Conservation (phyloP, 2,888 invertebrate species). For the Corbicula japonica region DNA sequence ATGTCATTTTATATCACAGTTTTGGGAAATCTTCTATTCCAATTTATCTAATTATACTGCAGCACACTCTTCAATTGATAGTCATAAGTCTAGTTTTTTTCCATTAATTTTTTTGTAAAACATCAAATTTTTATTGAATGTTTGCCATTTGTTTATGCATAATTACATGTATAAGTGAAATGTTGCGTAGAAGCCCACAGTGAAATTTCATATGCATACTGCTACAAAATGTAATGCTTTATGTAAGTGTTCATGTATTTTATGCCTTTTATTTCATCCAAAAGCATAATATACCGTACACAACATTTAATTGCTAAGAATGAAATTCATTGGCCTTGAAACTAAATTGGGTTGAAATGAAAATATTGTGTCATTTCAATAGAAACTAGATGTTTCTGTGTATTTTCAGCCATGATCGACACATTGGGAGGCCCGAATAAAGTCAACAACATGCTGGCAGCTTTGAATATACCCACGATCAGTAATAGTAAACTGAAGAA, state of each 20-base stretch:
- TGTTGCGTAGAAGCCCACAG: conserved; percentile 13
- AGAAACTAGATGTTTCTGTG: too few relatives aligned
- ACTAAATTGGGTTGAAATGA: conserved; percentile 7
- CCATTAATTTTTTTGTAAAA: conserved; percentile 13
- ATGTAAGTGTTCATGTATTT: conserved; percentile 13
- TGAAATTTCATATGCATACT: conserved; percentile 13
- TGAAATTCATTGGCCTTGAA: conserved; percentile 15
- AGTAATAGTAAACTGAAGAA: too few relatives aligned
- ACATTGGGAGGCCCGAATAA: too few relatives aligned
- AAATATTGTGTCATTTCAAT: conserved; percentile 1
- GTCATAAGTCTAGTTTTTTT: conserved; percentile 8
- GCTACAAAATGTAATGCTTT: conserved; percentile 12
- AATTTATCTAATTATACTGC: background rate
- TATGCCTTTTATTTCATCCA: conserved; percentile 8
- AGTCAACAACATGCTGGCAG: too few relatives aligned
- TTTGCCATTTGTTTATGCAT: conserved; percentile 9
- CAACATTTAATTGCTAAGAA: conserved; percentile 9
- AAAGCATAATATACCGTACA: too few relatives aligned
- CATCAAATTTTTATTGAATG: conserved; percentile 13
- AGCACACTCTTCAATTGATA: conserved; percentile 1
- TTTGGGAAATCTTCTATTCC: conserved; percentile 4
- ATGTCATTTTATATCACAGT: conserved; percentile 8
- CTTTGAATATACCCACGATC: too few relatives aligned
- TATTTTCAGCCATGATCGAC: too few relatives aligned
- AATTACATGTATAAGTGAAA: conserved; percentile 8